These are phyloP conservation scores for Cataglyphis hispanica DNA, from an alignment of 1,140 invertebrate species.

Conservation along the genomic window DNA sequence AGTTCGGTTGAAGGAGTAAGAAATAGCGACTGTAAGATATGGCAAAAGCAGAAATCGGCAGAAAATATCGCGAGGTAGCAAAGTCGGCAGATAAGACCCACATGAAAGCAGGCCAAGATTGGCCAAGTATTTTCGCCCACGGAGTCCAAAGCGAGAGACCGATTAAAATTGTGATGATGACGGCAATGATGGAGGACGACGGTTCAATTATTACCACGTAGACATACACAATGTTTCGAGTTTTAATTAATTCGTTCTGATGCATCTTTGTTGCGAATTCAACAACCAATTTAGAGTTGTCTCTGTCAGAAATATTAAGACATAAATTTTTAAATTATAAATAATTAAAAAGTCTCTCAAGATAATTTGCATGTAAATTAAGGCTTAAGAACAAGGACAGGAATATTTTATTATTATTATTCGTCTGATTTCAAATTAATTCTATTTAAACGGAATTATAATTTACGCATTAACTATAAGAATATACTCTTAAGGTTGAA, in stretches of 20 bases:
- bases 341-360: conserved; percentile 14
- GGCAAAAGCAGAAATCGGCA: not conserved
- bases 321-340: conserved; percentile 14
- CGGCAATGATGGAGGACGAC: conserved; percentile 64
- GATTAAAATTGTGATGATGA: conserved; percentile 77
- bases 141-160: conserved; percentile 57
- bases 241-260: conserved; percentile 10
- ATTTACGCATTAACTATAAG: not conserved
- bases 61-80: conserved; percentile 7
- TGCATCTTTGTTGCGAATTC: not conserved
- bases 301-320: conserved; percentile 16
- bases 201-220: conserved; percentile 79
- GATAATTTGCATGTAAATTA: conserved; percentile 26
- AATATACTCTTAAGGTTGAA: not conserved
- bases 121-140: conserved; percentile 55
- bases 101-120: conserved; percentile 15
- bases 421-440: not conserved
- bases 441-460: conserved; percentile 11
- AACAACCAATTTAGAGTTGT: conserved; percentile 7
- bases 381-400: not conserved
- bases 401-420: not conserved
- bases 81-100: conserved; percentile 38
- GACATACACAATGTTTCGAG: conserved; percentile 7
- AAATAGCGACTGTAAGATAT: not conserved
- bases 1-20: conserved; percentile 26